phyloP scores from a whole-genome alignment of 2,888 invertebrate genomes.

The Rhamnusium bicolor region DNA sequence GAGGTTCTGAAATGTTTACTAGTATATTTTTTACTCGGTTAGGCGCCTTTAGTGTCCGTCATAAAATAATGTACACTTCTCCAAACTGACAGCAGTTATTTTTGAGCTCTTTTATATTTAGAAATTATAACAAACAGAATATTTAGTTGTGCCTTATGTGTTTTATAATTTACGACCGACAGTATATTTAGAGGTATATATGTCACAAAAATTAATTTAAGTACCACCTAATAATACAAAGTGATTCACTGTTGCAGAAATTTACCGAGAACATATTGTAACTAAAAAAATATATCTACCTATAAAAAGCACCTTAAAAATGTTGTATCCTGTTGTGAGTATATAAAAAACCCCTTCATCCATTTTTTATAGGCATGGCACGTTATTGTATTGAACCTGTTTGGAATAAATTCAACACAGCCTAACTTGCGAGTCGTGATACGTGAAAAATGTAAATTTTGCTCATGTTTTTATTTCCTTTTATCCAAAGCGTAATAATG shows the following conservation, averaged over 20 bases:
- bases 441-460: background rate
- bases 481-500: background rate
- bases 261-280: too few species aligned
- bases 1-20: background rate
- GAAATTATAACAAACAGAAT: background rate
- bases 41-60: background rate
- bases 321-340: too few species aligned
- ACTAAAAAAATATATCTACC: too few species aligned
- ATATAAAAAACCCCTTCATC: background rate
- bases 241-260: background rate
- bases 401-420: background rate
- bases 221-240: background rate
- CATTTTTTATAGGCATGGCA: background rate
- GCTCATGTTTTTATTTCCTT: background rate
- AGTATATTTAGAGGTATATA: background rate
- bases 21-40: background rate
- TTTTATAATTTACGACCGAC: background rate
- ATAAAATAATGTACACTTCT: background rate
- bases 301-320: too few species aligned
- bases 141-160: background rate
- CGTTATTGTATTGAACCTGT: background rate
- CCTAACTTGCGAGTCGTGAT: background rate
- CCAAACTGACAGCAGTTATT: background rate
- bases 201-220: background rate
- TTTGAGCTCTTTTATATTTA: background rate